Evolutionary conservation across 2,113 vertebrate species (phyloP), one percentile per base, ranked within the genome.

Genomic region (Corapipo altera): DNA sequence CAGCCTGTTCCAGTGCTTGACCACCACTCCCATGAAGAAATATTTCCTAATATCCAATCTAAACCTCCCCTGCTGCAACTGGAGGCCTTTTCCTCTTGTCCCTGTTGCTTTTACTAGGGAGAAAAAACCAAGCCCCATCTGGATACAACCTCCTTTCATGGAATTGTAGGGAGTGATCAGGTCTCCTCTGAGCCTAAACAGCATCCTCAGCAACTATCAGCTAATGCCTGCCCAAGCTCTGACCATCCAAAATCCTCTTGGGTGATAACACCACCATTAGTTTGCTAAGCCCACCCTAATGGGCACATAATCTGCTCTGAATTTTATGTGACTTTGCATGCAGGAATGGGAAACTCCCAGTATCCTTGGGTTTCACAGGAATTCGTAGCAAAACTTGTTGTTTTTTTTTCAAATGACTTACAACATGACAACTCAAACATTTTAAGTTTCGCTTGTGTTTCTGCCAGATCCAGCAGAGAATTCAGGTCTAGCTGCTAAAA

Each of bases 51-150:
- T 32, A 27, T 22, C 48, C 71, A 41, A 6, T 9, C 15, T 35
- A 16, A 76, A 35, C 26, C 14, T 41, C 3, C 9, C 21, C 17
- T 62, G 26, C 13, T 76, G n/a, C 41, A 35, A 10, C 17, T 61
- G 46, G n/a, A 24, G 8, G 17, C 30, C 55, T 13, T 76, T 76
- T 83, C 48, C 41, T 76, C 41, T 19, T 5, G 0, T 48, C 11
- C 30, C 17, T 24, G 3, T 26, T 0, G 0, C n/a, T 89, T 35
- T 48, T 35, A 11, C 9, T 19, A 20, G 55, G 26, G n/a, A 48
- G n/a, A 26, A n/a, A 23, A 69, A 1, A 48, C 21, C 11, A 26
- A 35, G 2, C 24, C 35, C 17, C 41, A 27, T 12, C 44, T 81
- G 24, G 69, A 12, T 12, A 20, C 61, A 39, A 0, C 7, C 46